Conservation (phyloP, 1,140 invertebrate species). For the Meloidogyne exigua region DNA sequence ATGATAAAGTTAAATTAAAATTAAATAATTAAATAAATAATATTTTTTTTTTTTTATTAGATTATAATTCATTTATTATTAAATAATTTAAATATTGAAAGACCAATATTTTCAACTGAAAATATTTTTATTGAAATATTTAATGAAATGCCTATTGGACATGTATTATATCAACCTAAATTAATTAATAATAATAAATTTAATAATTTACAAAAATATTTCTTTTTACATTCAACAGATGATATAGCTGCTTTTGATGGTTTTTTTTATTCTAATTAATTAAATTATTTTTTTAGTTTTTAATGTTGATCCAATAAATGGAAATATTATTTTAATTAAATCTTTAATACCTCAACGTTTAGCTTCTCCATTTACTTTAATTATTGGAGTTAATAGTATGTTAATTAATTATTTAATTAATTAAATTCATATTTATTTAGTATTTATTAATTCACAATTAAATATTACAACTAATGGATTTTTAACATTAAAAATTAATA, state of each 20-base stretch:
- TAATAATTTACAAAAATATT: not conserved
- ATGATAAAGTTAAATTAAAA: conserved; percentile 10
- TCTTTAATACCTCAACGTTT: conserved; percentile 27
- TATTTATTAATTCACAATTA: not conserved
- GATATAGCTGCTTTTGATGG: not conserved
- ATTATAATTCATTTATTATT: conserved; percentile 6
- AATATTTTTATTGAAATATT: conserved; percentile 2
- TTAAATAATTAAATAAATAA: not conserved
- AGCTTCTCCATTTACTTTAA: conserved; percentile 15
- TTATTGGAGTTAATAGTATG: conserved; percentile 15
- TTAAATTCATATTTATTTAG: not conserved
- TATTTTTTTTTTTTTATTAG: not conserved
- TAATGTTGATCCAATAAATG: conserved; percentile 37
- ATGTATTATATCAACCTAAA: not conserved
- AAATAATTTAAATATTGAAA: not conserved
- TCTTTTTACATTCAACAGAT: not conserved
- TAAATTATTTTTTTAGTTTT: conserved; percentile 26
- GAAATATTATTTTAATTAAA: conserved; percentile 33
- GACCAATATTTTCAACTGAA: not conserved
- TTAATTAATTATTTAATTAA: not conserved
- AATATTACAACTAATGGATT: not conserved
- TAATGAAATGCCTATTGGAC: conserved; percentile 2
- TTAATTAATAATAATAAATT: not conserved
- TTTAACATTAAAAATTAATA: conserved; percentile 6
- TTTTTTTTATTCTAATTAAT: not conserved